Evolutionary conservation across 2,797 vertebrate species (phyloP).

Genomic region (Sebastes flavidus): DNA sequence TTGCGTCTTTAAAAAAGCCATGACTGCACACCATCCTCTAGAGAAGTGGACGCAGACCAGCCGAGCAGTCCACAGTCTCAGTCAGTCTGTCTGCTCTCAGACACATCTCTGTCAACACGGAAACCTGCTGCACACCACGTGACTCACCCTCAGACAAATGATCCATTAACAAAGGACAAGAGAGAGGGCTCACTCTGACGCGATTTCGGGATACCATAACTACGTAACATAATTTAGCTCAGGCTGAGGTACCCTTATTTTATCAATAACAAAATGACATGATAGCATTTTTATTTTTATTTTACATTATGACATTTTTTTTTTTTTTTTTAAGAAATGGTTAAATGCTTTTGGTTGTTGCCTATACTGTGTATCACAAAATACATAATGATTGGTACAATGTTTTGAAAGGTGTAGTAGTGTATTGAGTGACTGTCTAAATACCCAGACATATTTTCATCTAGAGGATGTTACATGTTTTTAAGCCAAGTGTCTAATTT

Average conservation of each 20-base stretch:
- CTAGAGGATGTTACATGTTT: not conserved
- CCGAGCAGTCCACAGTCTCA: not conserved
- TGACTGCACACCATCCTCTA: slow-evolving; percentile 61
- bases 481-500: not conserved
- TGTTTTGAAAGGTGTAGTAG: not conserved
- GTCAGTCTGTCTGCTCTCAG: not conserved
- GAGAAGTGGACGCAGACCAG: not conserved
- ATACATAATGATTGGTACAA: not conserved
- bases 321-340: not conserved
- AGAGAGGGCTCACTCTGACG: slow-evolving; percentile 26
- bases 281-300: not conserved
- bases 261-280: not conserved
- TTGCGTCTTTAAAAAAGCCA: slow-evolving; percentile 81
- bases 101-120: slow-evolving; percentile 70
- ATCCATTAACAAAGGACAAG: accelerated
- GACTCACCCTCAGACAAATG: slow-evolving; percentile 26
- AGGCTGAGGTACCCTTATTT: not conserved
- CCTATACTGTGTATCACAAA: not conserved
- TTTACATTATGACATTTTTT: too few relatives aligned
- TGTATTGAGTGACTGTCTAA: not conserved
- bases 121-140: slow-evolving; percentile 66
- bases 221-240: not conserved
- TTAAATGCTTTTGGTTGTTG: not conserved
- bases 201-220: not conserved
- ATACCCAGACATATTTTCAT: not conserved